Percentiles rank a stretch among this genome's conserved stretches.
Conservation (phyloP, 2,888 invertebrate species). For the Ligdia adustata region DNA sequence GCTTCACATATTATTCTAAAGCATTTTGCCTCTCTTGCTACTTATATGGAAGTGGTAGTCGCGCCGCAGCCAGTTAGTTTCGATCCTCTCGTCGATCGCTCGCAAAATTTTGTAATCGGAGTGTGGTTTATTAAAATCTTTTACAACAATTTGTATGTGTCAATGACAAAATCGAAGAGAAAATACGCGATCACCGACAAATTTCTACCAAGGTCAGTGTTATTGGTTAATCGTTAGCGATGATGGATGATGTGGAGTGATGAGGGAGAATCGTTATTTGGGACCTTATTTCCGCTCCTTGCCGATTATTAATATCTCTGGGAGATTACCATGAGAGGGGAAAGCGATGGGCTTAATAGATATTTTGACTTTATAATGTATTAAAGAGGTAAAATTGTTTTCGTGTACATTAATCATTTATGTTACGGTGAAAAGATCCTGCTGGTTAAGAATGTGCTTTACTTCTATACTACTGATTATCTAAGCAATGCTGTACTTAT, state of each 20-base stretch:
- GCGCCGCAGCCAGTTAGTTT: constrained; percentile 50
- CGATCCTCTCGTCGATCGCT: constrained; percentile 54
- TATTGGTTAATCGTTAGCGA: constrained; percentile 14
- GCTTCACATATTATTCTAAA: too few relatives aligned
- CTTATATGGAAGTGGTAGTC: constrained; percentile 53
- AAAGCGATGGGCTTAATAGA: too few relatives aligned
- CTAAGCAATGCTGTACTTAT: too few relatives aligned
- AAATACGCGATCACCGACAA: constrained; percentile 81
- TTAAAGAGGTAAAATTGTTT: too few relatives aligned
- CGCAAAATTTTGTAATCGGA: constrained; percentile 60
- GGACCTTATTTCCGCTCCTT: too few relatives aligned
- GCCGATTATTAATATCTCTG: too few relatives aligned
- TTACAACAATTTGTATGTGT: constrained; percentile 70
- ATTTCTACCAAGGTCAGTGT: constrained; percentile 80
- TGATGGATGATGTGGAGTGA: constrained; percentile 17
- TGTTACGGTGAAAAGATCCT: too few relatives aligned
- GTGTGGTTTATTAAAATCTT: constrained; percentile 63
- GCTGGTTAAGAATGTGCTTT: too few relatives aligned
- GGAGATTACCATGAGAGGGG: too few relatives aligned
- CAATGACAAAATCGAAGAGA: constrained; percentile 83
- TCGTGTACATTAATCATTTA: too few relatives aligned
- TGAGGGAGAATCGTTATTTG: neutral
- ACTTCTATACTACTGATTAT: too few relatives aligned
- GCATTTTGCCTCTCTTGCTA: constrained; percentile 32
- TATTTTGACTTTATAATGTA: too few relatives aligned